Conservation (phyloP, 2,797 vertebrate species). For the Acestrorhynchus altus region DNA sequence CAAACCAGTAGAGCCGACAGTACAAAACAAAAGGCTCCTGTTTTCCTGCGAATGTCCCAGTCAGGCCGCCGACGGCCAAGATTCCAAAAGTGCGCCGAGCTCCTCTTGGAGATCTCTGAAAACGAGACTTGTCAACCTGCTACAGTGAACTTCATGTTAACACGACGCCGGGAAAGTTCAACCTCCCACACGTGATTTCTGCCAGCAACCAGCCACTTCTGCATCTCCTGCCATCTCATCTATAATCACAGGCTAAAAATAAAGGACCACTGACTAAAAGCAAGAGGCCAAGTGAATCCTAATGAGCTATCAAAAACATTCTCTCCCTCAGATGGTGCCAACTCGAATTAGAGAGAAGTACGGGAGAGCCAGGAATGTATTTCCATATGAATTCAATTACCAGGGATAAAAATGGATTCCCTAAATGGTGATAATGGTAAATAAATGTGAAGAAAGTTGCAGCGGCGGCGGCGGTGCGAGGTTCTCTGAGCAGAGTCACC, state of each 20-base stretch:
- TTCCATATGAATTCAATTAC: constrained; percentile 44
- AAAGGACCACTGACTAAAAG: constrained; percentile 25
- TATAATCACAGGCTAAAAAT: constrained; percentile 22
- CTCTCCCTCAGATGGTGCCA: constrained; percentile 8
- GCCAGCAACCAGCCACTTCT: constrained; percentile 15
- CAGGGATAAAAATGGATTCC: constrained; percentile 58
- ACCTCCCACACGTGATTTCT: constrained; percentile 52
- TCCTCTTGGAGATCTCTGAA: background rate
- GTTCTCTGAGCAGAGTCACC: constrained; percentile 59
- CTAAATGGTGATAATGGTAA: constrained; percentile 70
- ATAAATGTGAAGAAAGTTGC: constrained; percentile 68
- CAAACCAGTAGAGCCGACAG: constrained; percentile 22
- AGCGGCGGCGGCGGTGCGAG: constrained; percentile 44
- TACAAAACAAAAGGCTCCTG: constrained; percentile 34
- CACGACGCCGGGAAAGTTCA: constrained; percentile 48
- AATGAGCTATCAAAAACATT: constrained; percentile 43
- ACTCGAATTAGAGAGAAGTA: constrained; percentile 44
- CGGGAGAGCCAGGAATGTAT: constrained; percentile 41
- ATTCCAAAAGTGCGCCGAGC: background rate
- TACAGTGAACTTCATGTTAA: constrained; percentile 6
- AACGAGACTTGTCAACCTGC: background rate
- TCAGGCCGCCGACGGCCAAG: background rate
- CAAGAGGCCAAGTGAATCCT: constrained; percentile 42
- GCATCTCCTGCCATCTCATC: constrained; percentile 4
- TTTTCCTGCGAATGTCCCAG: background rate